Evolutionary conservation across 1,140 invertebrate species (phyloP), one percentile per base, ranked within the genome.

Genomic region (Cylas formicarius): DNA sequence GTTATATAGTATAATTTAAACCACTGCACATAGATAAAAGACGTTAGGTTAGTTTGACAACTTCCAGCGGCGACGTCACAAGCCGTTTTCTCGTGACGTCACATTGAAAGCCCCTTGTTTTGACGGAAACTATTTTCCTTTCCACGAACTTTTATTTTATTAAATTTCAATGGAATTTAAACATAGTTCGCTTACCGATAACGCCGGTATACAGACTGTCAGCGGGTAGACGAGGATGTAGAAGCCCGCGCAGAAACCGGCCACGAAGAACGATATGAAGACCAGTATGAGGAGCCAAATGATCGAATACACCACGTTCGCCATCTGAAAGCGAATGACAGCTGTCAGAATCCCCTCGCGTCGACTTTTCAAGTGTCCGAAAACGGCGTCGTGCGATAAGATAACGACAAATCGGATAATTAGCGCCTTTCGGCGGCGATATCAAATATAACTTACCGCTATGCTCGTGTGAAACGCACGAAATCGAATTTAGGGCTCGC

Each of bases 211-310:
- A 64, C 84, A 87, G 2, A 82, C 84, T 40, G 77, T 77, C 44
- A 86, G 74, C 4, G 79, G 77, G 48, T 81, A 73, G 0, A 86
- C 45, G 11, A 87, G 53, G 24, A 89, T 83, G 66, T 86, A 89
- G 48, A 78, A 70, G 26, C 74, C 71, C 2, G 85, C 81, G 63
- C 82, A 84, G 48, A 90, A 70, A 24, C 73, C 73, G 9, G 82
- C 85, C 17, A 88, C 67, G 62, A 78, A 78, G 60, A 84, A 82
- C 8, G 75, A 75, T 35, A 88, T 63, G 43, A 88, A 74, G 50
- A 87, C 73, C n/a, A 89, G 70, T 40, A 89, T 73, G 5, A 89
- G 53, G 1, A 87, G 70, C 86, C 86, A 90, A 41, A 90, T 70
- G 21, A 90, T 70, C 28, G 78, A 79, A 72, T 78, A 83, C 8